phyloP scores from a whole-genome alignment of 2,113 vertebrate genomes.

The Phalacrocorax pelagicus region DNA sequence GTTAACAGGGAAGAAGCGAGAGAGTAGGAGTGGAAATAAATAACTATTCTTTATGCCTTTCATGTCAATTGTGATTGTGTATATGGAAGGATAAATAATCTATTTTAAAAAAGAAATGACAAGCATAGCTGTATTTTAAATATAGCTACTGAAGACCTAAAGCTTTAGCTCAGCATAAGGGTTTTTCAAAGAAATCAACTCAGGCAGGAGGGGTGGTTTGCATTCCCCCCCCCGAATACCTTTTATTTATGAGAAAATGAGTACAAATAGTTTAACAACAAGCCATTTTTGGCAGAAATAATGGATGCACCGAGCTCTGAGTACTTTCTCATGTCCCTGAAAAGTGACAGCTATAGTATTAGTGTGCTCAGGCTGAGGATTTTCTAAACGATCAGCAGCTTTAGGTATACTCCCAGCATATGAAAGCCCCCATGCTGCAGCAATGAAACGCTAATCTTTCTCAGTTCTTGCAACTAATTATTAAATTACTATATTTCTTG shows the following conservation, averaged over 20 bases:
- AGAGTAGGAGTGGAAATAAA: constrained; percentile 41
- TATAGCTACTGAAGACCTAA: neutral
- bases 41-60: constrained; percentile 38
- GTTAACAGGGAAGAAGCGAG: constrained; percentile 32
- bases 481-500: constrained; percentile 20
- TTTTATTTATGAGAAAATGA: neutral
- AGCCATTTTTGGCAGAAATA: neutral
- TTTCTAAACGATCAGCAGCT: neutral
- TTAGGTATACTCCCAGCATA: neutral
- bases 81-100: constrained; percentile 52
- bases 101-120: neutral
- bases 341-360: neutral
- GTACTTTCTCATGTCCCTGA: neutral
- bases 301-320: neutral
- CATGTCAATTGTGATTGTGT: neutral
- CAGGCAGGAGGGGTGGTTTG: neutral
- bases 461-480: neutral
- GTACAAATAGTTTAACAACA: neutral
- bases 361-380: neutral
- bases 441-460: neutral
- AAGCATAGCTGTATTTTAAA: constrained; percentile 25
- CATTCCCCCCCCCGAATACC: neutral
- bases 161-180: neutral
- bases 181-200: neutral
- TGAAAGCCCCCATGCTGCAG: neutral